A percentile compares a stretch with the other conserved stretches of the same genome.
These are phyloP conservation scores for Leptopilina syphax DNA, from an alignment of 2,888 invertebrate species.

Conservation along the genomic window DNA sequence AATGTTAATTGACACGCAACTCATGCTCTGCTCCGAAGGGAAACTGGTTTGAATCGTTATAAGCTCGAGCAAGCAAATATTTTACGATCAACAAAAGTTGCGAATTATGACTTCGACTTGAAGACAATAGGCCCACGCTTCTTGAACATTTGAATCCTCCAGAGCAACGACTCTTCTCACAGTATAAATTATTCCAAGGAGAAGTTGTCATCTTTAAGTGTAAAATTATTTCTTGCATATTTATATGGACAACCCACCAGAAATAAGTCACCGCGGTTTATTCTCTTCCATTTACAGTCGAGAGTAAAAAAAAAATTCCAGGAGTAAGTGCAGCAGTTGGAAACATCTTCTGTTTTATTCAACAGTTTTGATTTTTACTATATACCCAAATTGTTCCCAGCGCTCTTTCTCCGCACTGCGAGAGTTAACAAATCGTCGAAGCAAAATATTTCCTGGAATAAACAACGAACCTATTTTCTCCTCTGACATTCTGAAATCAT, in stretches of 20 bases:
- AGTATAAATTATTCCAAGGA: constrained; percentile 20
- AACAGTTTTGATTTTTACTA: constrained; percentile 10
- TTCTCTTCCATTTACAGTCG: constrained; percentile 11
- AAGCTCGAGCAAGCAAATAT: constrained; percentile 1
- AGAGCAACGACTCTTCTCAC: neutral
- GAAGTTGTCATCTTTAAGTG: constrained; percentile 31
- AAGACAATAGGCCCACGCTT: constrained; percentile 32
- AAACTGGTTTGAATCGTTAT: constrained; percentile 17
- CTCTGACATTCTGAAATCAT: too few species aligned
- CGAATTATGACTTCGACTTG: constrained; percentile 17
- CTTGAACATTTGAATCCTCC: neutral
- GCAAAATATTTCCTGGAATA: constrained; percentile 56
- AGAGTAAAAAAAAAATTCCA: constrained; percentile 1
- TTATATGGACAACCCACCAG: constrained; percentile 16
- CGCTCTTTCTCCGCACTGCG: constrained; percentile 58
- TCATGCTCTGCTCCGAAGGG: neutral
- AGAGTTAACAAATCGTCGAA: constrained; percentile 50
- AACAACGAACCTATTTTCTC: constrained; percentile 29
- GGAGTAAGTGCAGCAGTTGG: constrained; percentile 28
- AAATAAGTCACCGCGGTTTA: neutral
- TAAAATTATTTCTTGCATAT: constrained; percentile 32
- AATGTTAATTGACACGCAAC: constrained; percentile 36
- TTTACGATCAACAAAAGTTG: constrained; percentile 29
- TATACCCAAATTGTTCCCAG: constrained; percentile 25
- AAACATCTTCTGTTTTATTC: constrained; percentile 34